Percentiles rank a stretch among this genome's conserved stretches.
phyloP scores from a whole-genome alignment of 1,140 invertebrate species.

The Lutraria rhynchaena region DNA sequence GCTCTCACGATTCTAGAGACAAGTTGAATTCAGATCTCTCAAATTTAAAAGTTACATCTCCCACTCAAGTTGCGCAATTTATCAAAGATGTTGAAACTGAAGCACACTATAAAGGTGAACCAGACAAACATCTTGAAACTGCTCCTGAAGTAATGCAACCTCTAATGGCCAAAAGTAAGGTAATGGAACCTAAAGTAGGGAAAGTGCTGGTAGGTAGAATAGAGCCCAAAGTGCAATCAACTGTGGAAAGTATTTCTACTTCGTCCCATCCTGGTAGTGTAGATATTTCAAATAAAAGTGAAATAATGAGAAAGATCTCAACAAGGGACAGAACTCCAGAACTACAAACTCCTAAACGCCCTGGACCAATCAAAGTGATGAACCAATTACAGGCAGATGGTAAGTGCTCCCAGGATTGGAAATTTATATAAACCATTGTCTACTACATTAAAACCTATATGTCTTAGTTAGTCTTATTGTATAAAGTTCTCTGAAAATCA shows the following conservation, averaged over 20 bases:
- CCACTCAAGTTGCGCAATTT: conserved; percentile 50
- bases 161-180: too few relatives aligned
- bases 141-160: too few relatives aligned
- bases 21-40: conserved; percentile 41
- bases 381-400: not conserved
- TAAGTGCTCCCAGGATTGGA: not conserved
- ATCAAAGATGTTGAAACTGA: conserved; percentile 57
- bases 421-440: too few relatives aligned
- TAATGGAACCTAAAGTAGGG: not conserved
- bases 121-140: not conserved
- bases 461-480: too few relatives aligned
- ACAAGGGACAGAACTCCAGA: conserved; percentile 56
- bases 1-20: not conserved
- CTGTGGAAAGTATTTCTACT: conserved; percentile 21
- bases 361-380: conserved; percentile 53
- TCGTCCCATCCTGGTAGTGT: conserved; percentile 21
- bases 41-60: conserved; percentile 53
- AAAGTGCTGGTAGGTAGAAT: not conserved
- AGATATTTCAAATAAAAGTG: conserved; percentile 45
- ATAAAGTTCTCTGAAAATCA: too few relatives aligned
- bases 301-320: conserved; percentile 54
- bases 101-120: not conserved
- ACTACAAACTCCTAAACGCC: conserved; percentile 30
- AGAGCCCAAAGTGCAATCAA: conserved; percentile 29
- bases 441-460: too few relatives aligned